Evolutionary conservation across 1,140 invertebrate genomes (phyloP).

Genomic region (Globodera rostochiensis): DNA sequence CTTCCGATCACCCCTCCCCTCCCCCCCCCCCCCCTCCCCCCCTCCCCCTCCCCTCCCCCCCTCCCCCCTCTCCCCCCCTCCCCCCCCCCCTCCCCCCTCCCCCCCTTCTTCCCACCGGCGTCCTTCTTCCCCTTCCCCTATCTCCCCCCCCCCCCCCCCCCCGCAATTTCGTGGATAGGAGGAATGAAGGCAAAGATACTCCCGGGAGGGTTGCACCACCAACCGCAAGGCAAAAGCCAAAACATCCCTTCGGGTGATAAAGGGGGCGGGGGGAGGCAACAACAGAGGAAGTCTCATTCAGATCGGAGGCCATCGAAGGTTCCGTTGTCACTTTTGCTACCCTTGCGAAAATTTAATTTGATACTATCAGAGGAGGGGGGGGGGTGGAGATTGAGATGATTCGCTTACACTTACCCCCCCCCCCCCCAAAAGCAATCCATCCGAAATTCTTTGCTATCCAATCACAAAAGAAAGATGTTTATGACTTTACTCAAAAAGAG

Average conservation of each 20-base stretch:
- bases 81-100: too few species aligned
- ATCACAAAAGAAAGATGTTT: too few species aligned
- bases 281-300: neutral
- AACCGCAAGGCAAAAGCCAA: neutral
- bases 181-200: neutral
- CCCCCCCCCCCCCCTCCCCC: neutral
- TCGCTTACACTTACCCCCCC: neutral
- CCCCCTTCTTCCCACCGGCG: too few species aligned
- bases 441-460: too few species aligned
- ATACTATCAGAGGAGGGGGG: neutral
- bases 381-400: neutral
- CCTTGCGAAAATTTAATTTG: neutral
- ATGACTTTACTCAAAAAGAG: too few species aligned
- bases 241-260: neutral
- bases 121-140: too few species aligned
- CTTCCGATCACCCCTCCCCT: neutral
- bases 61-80: too few species aligned
- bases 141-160: too few species aligned
- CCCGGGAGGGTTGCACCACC: neutral
- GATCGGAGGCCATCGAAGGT: neutral
- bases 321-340: neutral
- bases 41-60: neutral
- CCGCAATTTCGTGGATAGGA: neutral
- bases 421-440: too few species aligned
- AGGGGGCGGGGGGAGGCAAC: neutral